These are phyloP conservation scores for Colletes collaris DNA, from an alignment of 2,888 invertebrate genomes.

Conservation along the genomic window DNA sequence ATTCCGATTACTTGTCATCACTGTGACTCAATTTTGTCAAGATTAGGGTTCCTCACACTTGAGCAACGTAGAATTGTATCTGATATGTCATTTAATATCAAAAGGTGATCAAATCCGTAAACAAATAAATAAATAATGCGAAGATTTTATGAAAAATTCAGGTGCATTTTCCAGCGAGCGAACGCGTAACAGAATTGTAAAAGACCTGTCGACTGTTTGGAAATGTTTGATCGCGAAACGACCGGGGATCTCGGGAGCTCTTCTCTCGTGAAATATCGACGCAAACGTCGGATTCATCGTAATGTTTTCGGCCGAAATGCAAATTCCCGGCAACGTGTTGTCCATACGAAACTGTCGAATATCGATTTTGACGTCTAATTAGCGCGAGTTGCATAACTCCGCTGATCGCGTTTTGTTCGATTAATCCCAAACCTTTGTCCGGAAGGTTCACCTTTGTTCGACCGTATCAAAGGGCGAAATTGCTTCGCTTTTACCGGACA, in stretches of 20 bases:
- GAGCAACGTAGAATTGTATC: no score
- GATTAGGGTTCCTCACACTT: no score
- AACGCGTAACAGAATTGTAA: neutral
- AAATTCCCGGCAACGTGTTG: neutral
- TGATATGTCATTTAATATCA: no score
- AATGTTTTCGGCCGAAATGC: neutral
- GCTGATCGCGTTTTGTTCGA: constrained; percentile 20
- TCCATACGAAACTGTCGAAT: constrained; percentile 1
- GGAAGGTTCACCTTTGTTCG: neutral
- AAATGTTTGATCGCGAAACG: neutral
- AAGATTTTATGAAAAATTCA: no score
- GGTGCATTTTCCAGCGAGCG: no score
- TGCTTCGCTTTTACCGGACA: neutral
- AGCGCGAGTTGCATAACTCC: constrained; percentile 20
- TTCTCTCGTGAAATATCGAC: neutral
- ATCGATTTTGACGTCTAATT: constrained; percentile 37
- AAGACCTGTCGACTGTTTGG: neutral
- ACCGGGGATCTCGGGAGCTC: neutral
- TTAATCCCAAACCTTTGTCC: constrained; percentile 28
- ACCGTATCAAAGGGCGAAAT: constrained; percentile 15
- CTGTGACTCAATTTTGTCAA: no score
- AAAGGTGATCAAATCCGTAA: no score
- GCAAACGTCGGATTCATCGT: neutral
- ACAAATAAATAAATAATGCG: no score
- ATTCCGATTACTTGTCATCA: no score